Evolutionary conservation across 2,113 vertebrate genomes (phyloP).

Genomic region (Clinocottus analis): DNA sequence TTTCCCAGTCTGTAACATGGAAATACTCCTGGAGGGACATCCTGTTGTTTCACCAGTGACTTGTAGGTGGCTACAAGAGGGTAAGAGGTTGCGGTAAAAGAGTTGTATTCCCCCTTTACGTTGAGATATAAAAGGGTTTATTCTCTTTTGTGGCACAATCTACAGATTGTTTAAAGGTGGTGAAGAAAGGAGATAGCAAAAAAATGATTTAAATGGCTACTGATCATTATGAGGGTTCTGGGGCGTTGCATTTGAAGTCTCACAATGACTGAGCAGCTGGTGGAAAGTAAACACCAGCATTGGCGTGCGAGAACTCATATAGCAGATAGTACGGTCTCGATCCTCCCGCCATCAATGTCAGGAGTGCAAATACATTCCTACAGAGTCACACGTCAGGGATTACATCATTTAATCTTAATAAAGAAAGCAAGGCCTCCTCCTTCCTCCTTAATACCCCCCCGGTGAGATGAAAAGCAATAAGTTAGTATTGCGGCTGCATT

Average conservation of each 20-base stretch:
- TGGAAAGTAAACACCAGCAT: background rate
- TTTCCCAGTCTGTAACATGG: background rate
- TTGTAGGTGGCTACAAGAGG: background rate
- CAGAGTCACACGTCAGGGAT: slow-evolving; percentile 1
- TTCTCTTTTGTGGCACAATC: background rate
- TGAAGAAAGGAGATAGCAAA: background rate
- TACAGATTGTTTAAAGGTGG: background rate
- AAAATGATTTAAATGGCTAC: background rate
- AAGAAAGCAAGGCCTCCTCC: background rate
- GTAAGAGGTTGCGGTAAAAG: background rate
- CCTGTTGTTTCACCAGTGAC: slow-evolving; percentile 1
- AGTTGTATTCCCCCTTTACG: background rate
- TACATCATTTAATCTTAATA: background rate
- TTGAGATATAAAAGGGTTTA: background rate
- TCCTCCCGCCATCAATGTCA: background rate
- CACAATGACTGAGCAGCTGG: background rate
- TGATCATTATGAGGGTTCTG: background rate
- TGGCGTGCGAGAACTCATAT: background rate
- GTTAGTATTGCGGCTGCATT: slow-evolving; percentile 33
- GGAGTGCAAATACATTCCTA: background rate
- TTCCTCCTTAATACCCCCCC: background rate
- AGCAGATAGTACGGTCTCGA: background rate
- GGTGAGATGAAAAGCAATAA: slow-evolving; percentile 33
- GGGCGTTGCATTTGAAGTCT: background rate
- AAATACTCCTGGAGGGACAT: background rate